A percentile compares a stretch with the other conserved stretches of the same genome.
phyloP scores from a whole-genome alignment of 2,888 invertebrate species.

The Itoplectis maculator region DNA sequence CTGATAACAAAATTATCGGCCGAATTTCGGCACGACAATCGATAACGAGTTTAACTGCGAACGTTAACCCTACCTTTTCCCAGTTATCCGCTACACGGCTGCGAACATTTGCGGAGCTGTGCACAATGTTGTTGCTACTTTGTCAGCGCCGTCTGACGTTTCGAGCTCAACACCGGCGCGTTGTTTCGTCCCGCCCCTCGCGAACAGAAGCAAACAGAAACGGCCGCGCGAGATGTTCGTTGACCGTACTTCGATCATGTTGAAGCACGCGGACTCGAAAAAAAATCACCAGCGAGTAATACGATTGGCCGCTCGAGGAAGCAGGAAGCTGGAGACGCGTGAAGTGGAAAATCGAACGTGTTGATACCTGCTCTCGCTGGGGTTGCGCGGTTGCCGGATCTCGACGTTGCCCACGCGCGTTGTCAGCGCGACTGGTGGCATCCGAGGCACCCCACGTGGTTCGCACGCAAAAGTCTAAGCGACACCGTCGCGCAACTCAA shows the following conservation, averaged over 20 bases:
- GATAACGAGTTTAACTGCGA: background rate
- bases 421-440: conserved; percentile 10
- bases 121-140: background rate
- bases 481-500: conserved; percentile 45
- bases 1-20: background rate
- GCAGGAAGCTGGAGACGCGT: conserved; percentile 41
- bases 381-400: conserved; percentile 59
- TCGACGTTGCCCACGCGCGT: background rate
- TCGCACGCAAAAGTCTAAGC: background rate
- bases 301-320: conserved; percentile 47
- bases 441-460: conserved; percentile 41
- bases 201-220: background rate
- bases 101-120: background rate
- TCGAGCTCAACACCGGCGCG: background rate
- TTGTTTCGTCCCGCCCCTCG: background rate
- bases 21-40: background rate
- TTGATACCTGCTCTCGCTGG: conserved; percentile 47
- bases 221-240: background rate
- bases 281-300: conserved; percentile 12
- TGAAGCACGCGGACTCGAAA: conserved; percentile 12
- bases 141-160: background rate
- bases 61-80: background rate
- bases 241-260: conserved; percentile 2
- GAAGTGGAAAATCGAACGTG: conserved; percentile 49
- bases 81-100: background rate